A percentile compares a stretch with the other conserved stretches of the same genome.
Conservation (phyloP, 1,140 invertebrate genomes). For the Eupristina koningsbergeri region DNA sequence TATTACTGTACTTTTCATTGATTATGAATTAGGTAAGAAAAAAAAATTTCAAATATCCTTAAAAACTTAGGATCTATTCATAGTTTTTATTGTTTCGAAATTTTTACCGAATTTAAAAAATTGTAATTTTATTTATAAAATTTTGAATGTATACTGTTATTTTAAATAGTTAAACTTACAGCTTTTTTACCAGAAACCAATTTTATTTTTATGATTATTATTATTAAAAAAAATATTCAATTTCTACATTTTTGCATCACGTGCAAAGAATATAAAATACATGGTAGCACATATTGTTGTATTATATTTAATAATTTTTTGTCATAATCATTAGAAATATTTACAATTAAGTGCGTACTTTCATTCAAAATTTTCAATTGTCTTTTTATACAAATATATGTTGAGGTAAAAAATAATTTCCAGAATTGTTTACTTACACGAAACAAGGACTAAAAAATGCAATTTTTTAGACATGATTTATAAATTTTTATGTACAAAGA, state of each 20-base stretch:
- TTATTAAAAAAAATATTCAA: background rate
- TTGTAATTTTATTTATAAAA: background rate
- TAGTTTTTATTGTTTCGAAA: no score
- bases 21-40: no score
- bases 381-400: background rate
- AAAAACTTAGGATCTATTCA: no score
- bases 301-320: background rate
- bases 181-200: background rate
- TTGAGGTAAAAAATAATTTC: conserved; percentile 17
- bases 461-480: background rate
- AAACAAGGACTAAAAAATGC: background rate
- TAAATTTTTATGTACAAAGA: conserved; percentile 24
- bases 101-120: background rate
- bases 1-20: no score
- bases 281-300: background rate
- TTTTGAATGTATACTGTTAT: background rate
- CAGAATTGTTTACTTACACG: conserved; percentile 18
- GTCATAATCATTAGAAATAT: conserved; percentile 16
- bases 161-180: background rate
- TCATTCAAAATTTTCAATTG: background rate
- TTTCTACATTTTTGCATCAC: background rate
- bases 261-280: background rate
- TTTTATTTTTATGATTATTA: background rate
- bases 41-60: no score
- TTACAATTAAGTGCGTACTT: conserved; percentile 8